These are phyloP conservation scores for Rhadina sibilatrix DNA, from an alignment of 2,113 vertebrate genomes.

Conservation along the genomic window DNA sequence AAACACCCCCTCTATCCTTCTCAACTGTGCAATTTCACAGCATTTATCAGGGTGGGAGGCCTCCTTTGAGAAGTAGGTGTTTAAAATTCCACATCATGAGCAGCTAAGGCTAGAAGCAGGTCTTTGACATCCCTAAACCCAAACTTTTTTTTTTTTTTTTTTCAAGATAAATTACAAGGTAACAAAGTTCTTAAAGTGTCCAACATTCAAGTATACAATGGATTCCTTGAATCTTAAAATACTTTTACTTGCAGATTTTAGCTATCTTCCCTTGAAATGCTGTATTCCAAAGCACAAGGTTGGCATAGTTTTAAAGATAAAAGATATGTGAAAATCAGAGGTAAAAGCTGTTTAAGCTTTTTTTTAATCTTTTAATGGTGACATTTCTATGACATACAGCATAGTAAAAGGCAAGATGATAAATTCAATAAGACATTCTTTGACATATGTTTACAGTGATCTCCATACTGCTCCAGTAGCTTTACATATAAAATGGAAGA, in stretches of 20 bases:
- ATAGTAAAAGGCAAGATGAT: background rate
- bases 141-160: no score
- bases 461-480: background rate
- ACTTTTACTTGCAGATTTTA: background rate
- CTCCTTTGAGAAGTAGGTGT: background rate
- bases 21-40: background rate
- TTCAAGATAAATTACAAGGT: background rate
- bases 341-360: background rate
- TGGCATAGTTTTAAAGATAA: background rate
- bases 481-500: background rate
- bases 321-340: background rate
- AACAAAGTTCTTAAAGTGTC: background rate
- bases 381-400: background rate
- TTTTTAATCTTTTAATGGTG: background rate
- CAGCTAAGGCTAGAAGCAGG: background rate
- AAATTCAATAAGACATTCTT: background rate
- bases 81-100: background rate
- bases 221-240: background rate
- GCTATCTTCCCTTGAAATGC: background rate
- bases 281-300: background rate
- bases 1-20: background rate
- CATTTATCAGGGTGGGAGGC: background rate
- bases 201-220: accelerated
- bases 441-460: background rate
- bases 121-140: background rate